These are phyloP conservation scores for Capreolus pygargus DNA, from an alignment of 2,113 vertebrate genomes.

Conservation along the genomic window DNA sequence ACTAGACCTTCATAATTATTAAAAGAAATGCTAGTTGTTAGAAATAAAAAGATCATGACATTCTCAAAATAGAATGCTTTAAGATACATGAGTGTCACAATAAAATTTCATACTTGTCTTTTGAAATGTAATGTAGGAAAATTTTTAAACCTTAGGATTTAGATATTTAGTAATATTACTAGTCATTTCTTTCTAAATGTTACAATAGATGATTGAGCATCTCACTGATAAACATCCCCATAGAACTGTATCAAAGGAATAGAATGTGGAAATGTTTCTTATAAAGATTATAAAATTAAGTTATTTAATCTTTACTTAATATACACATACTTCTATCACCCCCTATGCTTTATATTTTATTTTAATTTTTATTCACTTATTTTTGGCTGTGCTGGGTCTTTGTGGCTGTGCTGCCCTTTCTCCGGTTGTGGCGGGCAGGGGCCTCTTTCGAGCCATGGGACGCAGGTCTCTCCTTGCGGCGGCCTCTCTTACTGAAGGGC, in stretches of 20 bases:
- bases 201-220: background rate
- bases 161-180: background rate
- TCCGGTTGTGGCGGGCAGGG: background rate
- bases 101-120: background rate
- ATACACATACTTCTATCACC: background rate
- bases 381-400: background rate
- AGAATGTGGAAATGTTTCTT: background rate
- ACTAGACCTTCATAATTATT: background rate
- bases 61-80: background rate
- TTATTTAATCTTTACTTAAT: background rate
- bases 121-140: background rate
- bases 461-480: background rate
- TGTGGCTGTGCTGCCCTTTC: background rate
- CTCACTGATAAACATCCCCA: background rate
- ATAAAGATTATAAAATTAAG: background rate
- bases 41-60: slow-evolving; percentile 9
- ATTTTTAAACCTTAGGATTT: background rate
- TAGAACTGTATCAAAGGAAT: background rate
- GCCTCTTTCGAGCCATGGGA: background rate
- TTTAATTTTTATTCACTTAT: background rate
- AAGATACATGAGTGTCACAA: background rate
- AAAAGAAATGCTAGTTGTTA: background rate
- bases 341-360: background rate
- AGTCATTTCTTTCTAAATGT: background rate
- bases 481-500: background rate